A percentile compares a stretch with the other conserved stretches of the same genome.
These are phyloP conservation scores for Chlorodrepanis virens DNA, from an alignment of 2,113 vertebrate genomes.

Conservation along the genomic window DNA sequence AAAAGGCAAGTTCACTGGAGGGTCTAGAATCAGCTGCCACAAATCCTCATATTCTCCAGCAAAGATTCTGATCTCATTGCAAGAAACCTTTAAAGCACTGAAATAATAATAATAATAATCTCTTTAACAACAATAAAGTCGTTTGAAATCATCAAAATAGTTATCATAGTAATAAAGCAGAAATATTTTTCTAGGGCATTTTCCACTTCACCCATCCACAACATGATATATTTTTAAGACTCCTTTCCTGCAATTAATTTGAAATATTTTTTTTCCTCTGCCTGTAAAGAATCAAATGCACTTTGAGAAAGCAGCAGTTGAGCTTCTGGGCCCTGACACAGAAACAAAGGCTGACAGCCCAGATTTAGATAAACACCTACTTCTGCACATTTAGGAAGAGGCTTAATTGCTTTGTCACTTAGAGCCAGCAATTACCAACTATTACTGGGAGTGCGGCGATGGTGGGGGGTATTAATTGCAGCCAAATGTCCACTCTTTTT, in stretches of 20 bases:
- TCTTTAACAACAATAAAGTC: not conserved
- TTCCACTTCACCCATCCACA: not conserved
- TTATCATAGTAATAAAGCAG: not conserved
- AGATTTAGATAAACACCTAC: not conserved
- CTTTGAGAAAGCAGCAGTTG: not conserved
- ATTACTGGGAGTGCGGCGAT: not conserved
- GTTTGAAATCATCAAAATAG: not conserved
- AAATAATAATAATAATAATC: not conserved
- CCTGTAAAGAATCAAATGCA: not conserved
- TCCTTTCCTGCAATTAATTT: not conserved
- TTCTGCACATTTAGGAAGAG: conserved; percentile 9
- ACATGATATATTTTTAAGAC: not conserved
- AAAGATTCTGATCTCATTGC: not conserved
- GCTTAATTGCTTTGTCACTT: conserved; percentile 18
- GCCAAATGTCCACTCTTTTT: not conserved
- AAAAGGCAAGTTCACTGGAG: accelerated
- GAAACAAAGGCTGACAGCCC: not conserved
- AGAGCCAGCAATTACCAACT: not conserved
- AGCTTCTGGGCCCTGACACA: not conserved
- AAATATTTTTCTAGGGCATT: not conserved
- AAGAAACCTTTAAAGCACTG: not conserved
- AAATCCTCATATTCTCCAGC: not conserved
- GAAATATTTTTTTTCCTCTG: not conserved
- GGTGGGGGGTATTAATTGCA: not conserved
- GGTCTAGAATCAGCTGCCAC: not conserved